Base-by-base conservation (phyloP, 2,113 vertebrate species). In the Callaeas wilsoni region DNA sequence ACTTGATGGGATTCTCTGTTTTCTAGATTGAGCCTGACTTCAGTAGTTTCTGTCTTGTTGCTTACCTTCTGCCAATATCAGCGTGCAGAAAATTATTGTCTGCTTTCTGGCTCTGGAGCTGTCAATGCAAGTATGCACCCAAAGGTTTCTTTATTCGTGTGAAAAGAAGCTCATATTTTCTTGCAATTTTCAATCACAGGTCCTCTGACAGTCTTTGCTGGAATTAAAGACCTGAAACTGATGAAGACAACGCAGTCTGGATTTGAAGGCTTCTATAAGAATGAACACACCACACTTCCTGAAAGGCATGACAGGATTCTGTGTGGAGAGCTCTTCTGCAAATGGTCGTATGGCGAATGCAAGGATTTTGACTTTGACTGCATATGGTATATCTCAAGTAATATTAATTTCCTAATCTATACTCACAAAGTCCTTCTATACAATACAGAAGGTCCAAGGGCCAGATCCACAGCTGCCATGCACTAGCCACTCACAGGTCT, bases 171-270 rank as follows among this genome's bases (percentile, higher is more conserved):
- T 90, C 30, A 23, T 32, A 12, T 5, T 33, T 17, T 84, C 42
- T 29, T 9, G 0, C 78, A 11, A 83, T 92, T 96, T 87, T 75
- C 44, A 60, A 87, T 79, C 71, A 65, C 94, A 99, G 99, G 97
- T 79, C 73, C 84, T 70, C 98, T 99, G 16, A 95, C 99, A 74
- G 67, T 99, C 96, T 98, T 98, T 96, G 98, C 99, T 83, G 99
- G 99, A 89, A 95, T 99, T 78, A 99, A 98, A 95, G 98, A 99
- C 90, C 98, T 99, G 97, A 99, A 98, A 69, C 96, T 99, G 71
- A 97, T 99, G 96, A 99, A 99, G 97, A 99, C 99, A 29, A 99
- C 99, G 4, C 98, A 99, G 97, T 99, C 99, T 47, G 99, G 99
- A 87, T 99, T 99, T 74, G 98, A 98, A 94, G 98, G 98, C 21